Evolutionary conservation across 2,888 invertebrate genomes (phyloP), one percentile per base, ranked within the genome.

Genomic region (Patella caerulea): DNA sequence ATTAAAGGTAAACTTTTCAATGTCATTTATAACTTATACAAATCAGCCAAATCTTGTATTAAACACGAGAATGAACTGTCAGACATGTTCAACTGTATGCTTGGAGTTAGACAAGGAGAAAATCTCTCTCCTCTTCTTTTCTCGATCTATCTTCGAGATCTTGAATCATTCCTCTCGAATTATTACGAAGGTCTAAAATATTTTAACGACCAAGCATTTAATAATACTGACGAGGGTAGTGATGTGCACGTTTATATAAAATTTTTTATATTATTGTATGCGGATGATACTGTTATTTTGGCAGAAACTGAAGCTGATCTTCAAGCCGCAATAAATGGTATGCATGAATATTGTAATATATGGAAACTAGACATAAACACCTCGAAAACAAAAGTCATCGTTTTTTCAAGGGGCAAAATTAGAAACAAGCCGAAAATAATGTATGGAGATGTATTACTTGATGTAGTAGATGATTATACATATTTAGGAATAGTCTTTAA

Each of bases 261-360:
- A 74, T 45, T 76, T 52, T 59, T 80, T 4, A 53, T 78, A 59
- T 71, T 78, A 12, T 71, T 78, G 2, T 78, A 78, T 69, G 80
- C 80, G 4, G 78, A 80, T 54, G 80, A 80, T 71, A 76, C 80
- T 9, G 72, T 80, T 14, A 78, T 80, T 29, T 53, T 80, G 71
- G 74, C 80, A 0, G 69, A 76, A 45, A 45, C 45, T 45, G 45
- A 45, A 4, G 34, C 34, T 34, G 34, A 34, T 34, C 34, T 34
- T 34, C 34, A 34, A 5, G 45, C 45, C 45, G 45, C 45, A 45
- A 45, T 45, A 45, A 45, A 45, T 45, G 9, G 45, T 45, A 9
- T 45, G 45, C 9, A 45, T 45, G 45, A 45, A 7, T 45, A 45
- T 45, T 45, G 45, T 45, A 45, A 45, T 7, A 34, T 34, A 34